Conservation (phyloP, 37 sponge, comb jelly and placozoan species). For the Aphrocallistes beatrix region DNA sequence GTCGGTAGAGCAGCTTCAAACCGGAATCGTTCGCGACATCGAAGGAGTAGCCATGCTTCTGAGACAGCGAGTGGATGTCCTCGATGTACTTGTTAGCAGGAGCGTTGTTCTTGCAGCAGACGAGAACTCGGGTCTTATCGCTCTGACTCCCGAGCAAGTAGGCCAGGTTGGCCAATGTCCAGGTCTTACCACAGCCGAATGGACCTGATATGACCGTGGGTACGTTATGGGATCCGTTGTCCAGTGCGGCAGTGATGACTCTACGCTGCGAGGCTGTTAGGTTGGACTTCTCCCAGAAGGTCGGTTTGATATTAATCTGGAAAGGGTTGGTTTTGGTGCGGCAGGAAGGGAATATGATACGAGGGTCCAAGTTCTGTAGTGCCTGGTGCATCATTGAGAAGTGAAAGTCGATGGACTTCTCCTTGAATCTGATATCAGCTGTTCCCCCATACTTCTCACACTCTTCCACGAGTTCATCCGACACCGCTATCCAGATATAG, state of each 20-base stretch:
- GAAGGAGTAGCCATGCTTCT: background rate
- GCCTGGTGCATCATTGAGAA: constrained; percentile 10
- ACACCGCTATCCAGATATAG: background rate
- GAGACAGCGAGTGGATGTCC: background rate
- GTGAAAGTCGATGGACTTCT: constrained; percentile 2
- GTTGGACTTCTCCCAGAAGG: background rate
- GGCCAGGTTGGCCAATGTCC: background rate
- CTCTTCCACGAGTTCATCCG: background rate
- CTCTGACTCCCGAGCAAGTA: background rate
- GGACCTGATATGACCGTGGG: background rate
- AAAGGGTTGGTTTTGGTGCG: background rate
- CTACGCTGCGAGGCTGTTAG: background rate
- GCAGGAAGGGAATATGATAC: background rate
- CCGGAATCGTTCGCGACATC: background rate
- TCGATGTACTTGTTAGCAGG: constrained; percentile 7
- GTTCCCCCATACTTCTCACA: background rate
- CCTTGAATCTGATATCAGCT: background rate
- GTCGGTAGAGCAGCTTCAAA: background rate
- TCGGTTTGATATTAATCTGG: background rate
- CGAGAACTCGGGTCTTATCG: background rate
- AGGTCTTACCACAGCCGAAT: background rate
- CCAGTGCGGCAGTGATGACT: background rate
- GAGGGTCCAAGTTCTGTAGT: background rate
- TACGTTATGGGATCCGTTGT: background rate
- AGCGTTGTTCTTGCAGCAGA: background rate